A percentile compares a stretch with the other conserved stretches of the same genome.
Evolutionary conservation across 2,888 invertebrate genomes (phyloP).

Genomic region (Apoderus coryli): DNA sequence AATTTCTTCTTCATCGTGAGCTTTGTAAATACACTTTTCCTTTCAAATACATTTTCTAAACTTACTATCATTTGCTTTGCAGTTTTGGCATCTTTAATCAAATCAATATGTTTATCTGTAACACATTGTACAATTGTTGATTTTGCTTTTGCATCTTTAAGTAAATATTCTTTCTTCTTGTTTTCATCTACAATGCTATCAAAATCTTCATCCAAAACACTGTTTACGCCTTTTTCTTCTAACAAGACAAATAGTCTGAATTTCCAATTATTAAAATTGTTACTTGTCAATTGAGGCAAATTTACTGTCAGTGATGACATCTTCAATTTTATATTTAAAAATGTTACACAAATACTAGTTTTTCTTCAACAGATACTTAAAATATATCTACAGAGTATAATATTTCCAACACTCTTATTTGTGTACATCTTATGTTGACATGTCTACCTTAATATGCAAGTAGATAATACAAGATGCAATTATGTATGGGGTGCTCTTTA

Average conservation of each 20-base stretch:
- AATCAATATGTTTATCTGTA: conserved; percentile 18
- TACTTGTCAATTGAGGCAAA: conserved; percentile 1
- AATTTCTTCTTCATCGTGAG: conserved; percentile 15
- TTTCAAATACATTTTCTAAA: conserved; percentile 17
- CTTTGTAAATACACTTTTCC: conserved; percentile 18
- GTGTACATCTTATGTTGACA: no score
- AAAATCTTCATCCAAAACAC: no score
- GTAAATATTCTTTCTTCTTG: conserved; percentile 5
- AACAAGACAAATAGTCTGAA: conserved; percentile 2
- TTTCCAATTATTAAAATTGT: conserved; percentile 9
- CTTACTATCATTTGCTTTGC: conserved; percentile 16
- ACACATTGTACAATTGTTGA: conserved; percentile 17
- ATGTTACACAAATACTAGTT: no score
- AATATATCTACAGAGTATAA: no score
- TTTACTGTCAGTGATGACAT: conserved; percentile 3
- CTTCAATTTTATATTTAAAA: no score
- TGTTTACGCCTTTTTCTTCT: no score
- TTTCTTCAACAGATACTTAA: no score
- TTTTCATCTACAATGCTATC: no score
- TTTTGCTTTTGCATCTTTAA: conserved; percentile 17
- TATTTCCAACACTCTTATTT: no score
- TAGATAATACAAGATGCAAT: no score
- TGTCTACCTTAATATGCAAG: no score
- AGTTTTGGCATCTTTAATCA: conserved; percentile 17
- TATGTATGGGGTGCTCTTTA: no score